Conservation (phyloP, 2,113 vertebrate genomes). For the Ellobius talpinus region DNA sequence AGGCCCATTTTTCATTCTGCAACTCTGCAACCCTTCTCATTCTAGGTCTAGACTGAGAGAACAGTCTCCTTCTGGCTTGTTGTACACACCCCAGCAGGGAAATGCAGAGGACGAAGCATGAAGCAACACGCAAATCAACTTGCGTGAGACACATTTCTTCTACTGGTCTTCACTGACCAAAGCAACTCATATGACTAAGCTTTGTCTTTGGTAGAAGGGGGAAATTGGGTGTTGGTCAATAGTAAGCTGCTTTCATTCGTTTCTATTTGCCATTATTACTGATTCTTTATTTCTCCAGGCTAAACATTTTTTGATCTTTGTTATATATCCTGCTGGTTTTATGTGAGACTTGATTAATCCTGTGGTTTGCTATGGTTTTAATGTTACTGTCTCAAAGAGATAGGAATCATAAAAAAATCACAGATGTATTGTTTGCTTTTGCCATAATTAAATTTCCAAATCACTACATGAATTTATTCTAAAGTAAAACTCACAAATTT, state of each 20-base stretch:
- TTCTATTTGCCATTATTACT: neutral
- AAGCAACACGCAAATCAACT: neutral
- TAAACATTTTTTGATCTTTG: neutral
- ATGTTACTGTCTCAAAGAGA: neutral
- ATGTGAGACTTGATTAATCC: neutral
- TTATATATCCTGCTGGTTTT: neutral
- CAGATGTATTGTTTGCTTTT: neutral
- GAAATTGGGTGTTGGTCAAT: neutral
- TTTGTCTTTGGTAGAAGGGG: neutral
- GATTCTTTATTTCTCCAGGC: neutral
- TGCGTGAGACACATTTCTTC: neutral
- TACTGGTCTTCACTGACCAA: neutral
- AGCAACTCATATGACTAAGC: neutral
- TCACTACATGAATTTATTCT: neutral
- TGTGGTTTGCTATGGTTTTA: neutral
- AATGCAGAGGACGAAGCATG: neutral
- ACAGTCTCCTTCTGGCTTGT: neutral
- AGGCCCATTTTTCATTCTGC: neutral
- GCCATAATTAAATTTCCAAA: neutral
- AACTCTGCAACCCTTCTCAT: neutral
- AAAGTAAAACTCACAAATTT: conserved; percentile 19
- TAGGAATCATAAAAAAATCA: neutral
- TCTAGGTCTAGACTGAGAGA: neutral
- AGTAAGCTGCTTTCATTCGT: neutral
- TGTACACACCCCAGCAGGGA: neutral